A percentile compares a stretch with the other conserved stretches of the same genome.
These are phyloP conservation scores for Myiagra hebetior DNA, from an alignment of 2,113 vertebrate genomes.

Conservation along the genomic window DNA sequence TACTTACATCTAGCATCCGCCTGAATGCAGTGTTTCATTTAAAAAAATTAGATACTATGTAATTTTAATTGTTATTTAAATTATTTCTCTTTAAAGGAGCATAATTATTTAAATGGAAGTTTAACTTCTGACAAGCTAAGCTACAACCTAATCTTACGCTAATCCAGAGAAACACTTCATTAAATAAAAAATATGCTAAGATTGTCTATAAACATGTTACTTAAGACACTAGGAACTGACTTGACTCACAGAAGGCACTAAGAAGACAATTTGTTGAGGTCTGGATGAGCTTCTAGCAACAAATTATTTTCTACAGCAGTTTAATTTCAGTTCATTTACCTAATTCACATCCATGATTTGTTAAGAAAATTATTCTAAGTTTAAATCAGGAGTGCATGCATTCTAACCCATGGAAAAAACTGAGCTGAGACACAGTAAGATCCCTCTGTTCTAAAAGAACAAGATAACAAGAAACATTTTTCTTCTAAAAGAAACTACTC, in stretches of 20 bases:
- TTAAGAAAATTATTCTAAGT: not conserved
- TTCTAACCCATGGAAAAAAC: not conserved
- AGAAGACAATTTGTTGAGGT: not conserved
- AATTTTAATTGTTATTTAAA: constrained; percentile 52
- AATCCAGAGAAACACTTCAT: not conserved
- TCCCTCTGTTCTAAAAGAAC: not conserved
- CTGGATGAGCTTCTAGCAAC: not conserved
- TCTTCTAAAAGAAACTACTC: not conserved
- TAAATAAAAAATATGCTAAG: not conserved
- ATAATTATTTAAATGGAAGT: constrained; percentile 20
- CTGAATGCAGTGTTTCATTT: not conserved
- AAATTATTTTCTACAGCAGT: not conserved
- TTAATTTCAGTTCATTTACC: not conserved
- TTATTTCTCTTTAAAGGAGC: not conserved
- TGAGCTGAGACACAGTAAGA: not conserved
- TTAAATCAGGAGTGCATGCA: not conserved
- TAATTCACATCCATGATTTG: not conserved
- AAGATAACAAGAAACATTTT: not conserved
- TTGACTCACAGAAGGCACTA: not conserved
- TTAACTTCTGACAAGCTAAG: constrained; percentile 31
- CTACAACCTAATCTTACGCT: not conserved
- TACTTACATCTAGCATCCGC: not conserved
- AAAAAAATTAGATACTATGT: not conserved
- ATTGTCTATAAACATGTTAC: not conserved
- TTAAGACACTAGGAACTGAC: not conserved